Percentiles rank a stretch among this genome's conserved stretches.
These are phyloP conservation scores for Ceratosolen solmsi DNA, from an alignment of 1,140 invertebrate species.

Conservation along the genomic window DNA sequence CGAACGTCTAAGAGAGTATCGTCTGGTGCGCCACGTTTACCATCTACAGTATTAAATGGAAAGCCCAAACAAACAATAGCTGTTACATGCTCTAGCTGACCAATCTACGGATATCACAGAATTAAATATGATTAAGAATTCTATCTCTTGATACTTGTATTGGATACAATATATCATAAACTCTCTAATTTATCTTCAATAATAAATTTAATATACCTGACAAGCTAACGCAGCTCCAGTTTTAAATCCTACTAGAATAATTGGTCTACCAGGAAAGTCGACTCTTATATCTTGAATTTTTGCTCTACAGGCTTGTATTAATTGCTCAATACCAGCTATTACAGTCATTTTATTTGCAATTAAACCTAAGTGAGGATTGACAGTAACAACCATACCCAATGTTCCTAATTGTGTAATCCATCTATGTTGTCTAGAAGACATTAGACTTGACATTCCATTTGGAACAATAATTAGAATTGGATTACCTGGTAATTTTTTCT, in stretches of 20 bases:
- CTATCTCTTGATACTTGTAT: conserved; percentile 1
- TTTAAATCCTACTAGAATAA: conserved; percentile 86
- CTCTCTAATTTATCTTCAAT: neutral
- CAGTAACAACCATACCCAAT: conserved; percentile 81
- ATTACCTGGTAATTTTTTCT: conserved; percentile 83
- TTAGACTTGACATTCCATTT: conserved; percentile 68
- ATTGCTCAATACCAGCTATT: conserved; percentile 79
- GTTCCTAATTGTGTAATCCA: conserved; percentile 81
- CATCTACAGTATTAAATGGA: conserved; percentile 83
- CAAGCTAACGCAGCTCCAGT: conserved; percentile 82
- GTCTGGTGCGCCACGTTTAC: conserved; percentile 84
- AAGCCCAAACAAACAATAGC: conserved; percentile 88
- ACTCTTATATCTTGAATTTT: conserved; percentile 82
- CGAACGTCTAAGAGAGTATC: conserved; percentile 84
- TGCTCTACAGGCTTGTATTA: conserved; percentile 79
- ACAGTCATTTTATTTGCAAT: conserved; percentile 73
- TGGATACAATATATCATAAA: neutral
- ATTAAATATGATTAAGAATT: neutral
- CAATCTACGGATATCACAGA: conserved; percentile 67
- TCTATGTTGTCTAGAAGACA: conserved; percentile 78
- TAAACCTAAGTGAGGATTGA: conserved; percentile 74
- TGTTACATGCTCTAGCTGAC: conserved; percentile 79
- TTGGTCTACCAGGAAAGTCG: conserved; percentile 80
- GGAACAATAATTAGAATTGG: conserved; percentile 82
- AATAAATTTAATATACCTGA: conserved; percentile 69